Base-by-base conservation (phyloP, 1,140 invertebrate genomes). In the Cydia fagiglandana region DNA sequence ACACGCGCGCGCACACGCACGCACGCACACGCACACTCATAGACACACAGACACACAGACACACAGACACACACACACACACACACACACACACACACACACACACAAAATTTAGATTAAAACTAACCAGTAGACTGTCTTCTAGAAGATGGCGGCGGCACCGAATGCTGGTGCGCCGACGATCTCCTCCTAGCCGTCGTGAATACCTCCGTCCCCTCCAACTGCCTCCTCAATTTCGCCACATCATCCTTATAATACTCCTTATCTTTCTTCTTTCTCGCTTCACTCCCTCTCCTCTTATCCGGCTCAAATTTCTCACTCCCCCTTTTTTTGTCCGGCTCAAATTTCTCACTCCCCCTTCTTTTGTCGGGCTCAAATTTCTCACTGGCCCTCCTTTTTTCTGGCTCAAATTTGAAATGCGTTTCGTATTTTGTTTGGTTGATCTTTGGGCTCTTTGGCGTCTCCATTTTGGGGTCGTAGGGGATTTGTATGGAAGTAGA, bases 331-430 rank as follows among this genome's bases (percentile, higher is more conserved):
- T 86, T 91, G 4, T 82, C 90, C 12, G 88, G 87, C 12, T 94
- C 94, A 80, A 94, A 94, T 30, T 92, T 93, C 15, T 91, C 91
- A 75, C 89, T 91, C 0, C 84, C 86, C 82, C 88, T 79, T 24
- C 91, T 87, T 56, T 86, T 91, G 3, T 82, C 84, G 0, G 86
- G 78, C 15, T 50, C 47, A 50, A 50, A 50, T 50, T 64, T 50
- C 7, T 91, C 91, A 74, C 89, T 91, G 0, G 86, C 86, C 82
- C 88, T 79, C 28, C 91, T 87, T 53, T 86, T 91, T 4, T 82
- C 90, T 13, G 88, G 88, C 12, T 94, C 94, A 80, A 94, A 94
- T 30, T 93, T 93, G 75, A 94, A 94, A 84, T 93, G 94, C 1
- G 87, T 91, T 80, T 92, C 92, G 76, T 87, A 91, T 80, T 90